These are phyloP conservation scores for Spodoptera frugiperda DNA, from an alignment of 1,140 invertebrate genomes.

Conservation along the genomic window DNA sequence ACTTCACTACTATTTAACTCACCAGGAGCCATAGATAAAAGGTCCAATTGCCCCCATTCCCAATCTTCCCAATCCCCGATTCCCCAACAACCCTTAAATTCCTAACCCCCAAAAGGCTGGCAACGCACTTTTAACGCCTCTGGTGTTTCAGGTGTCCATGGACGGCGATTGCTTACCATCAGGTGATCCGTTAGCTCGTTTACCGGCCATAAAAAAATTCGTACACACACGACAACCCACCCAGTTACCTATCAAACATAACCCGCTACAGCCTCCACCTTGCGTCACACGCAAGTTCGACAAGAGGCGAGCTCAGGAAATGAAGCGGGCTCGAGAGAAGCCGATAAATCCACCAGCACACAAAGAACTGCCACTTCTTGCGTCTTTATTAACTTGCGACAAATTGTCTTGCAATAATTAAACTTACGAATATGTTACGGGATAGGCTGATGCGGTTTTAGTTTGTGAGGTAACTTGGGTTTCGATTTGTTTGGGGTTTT, in stretches of 20 bases:
- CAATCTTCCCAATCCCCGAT: no score
- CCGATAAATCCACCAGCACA: conserved; percentile 68
- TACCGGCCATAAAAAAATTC: no score
- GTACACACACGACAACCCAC: not conserved
- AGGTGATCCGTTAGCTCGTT: no score
- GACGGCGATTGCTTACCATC: no score
- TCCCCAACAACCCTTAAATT: no score
- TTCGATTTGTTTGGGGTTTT: not conserved
- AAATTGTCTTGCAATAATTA: conserved; percentile 66
- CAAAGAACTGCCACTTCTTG: conserved; percentile 76
- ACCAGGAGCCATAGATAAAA: no score
- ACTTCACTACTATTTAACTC: no score
- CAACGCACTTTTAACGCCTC: no score
- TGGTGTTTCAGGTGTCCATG: no score
- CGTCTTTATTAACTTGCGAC: conserved; percentile 76
- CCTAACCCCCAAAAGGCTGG: no score
- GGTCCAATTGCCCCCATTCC: no score
- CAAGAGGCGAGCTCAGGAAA: conserved; percentile 79
- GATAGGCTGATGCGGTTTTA: not conserved
- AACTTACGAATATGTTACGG: conserved; percentile 19
- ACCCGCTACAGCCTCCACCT: conserved; percentile 49
- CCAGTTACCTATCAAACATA: not conserved
- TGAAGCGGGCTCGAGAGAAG: conserved; percentile 74
- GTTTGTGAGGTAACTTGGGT: no score
- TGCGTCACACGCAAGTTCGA: conserved; percentile 66